Percentiles rank a stretch among this genome's conserved stretches.
phyloP scores from a whole-genome alignment of 2,113 vertebrate genomes.

The Pituophis catenifer region DNA sequence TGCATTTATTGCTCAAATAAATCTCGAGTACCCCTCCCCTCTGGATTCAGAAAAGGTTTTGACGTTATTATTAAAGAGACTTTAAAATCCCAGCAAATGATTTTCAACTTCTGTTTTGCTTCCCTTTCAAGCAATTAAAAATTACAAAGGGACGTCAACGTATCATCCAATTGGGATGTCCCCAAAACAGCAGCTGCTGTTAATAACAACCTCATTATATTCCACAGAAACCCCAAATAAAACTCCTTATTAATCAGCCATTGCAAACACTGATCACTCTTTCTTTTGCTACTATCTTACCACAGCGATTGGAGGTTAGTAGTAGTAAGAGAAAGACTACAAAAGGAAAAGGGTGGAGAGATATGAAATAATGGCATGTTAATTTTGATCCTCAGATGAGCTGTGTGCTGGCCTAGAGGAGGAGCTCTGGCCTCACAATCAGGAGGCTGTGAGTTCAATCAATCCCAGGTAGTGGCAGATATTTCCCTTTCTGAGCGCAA shows the following conservation, averaged over 20 bases:
- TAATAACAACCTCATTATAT: constrained; percentile 27
- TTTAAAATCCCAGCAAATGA: not conserved
- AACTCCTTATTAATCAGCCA: not conserved
- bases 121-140: constrained; percentile 11
- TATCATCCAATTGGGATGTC: constrained; percentile 2
- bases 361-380: not conserved
- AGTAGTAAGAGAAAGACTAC: not conserved
- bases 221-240: not conserved
- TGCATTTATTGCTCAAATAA: constrained; percentile 26
- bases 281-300: not conserved
- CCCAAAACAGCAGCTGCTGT: not conserved
- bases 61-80: not conserved
- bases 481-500: not conserved
- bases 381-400: not conserved
- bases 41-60: not conserved
- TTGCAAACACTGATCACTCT: not conserved
- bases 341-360: not conserved
- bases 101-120: constrained; percentile 1
- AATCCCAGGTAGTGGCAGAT: not conserved
- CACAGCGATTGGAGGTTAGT: not conserved
- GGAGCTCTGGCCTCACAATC: not conserved
- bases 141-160: constrained; percentile 1
- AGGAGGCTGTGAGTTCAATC: not conserved
- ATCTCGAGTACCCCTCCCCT: not conserved
- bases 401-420: not conserved